phyloP scores from a whole-genome alignment of 2,888 invertebrate species.

The Tricholauxania praeusta region DNA sequence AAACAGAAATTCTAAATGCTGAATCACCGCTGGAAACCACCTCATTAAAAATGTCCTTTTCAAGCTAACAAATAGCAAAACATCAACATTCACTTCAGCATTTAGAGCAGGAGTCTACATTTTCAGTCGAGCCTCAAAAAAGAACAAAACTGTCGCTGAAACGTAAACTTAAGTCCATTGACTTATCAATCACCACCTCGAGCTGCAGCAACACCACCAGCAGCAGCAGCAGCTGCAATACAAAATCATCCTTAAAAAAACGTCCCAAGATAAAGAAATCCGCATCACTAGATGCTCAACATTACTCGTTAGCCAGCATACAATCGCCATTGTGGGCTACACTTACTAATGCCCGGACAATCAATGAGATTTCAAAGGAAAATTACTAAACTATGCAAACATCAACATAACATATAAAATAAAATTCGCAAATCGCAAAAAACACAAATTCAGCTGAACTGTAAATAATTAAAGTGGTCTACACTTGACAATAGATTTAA shows the following conservation, averaged over 20 bases:
- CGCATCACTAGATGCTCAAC: slow-evolving; percentile 58
- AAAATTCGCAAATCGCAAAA: background rate
- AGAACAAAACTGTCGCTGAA: slow-evolving; percentile 36
- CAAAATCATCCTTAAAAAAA: slow-evolving; percentile 13
- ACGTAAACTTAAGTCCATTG: slow-evolving; percentile 11
- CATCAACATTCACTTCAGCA: slow-evolving; percentile 17
- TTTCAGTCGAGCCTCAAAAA: slow-evolving; percentile 19
- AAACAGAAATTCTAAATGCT: slow-evolving; percentile 66
- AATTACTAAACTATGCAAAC: slow-evolving; percentile 41
- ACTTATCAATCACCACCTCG: slow-evolving; percentile 14
- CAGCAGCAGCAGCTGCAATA: slow-evolving; percentile 27
- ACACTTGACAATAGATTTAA: slow-evolving; percentile 7
- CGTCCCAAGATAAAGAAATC: slow-evolving; percentile 54
- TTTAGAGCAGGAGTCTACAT: slow-evolving; percentile 10
- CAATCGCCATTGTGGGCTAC: slow-evolving; percentile 87
- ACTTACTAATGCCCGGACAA: slow-evolving; percentile 78
- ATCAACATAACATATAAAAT: background rate
- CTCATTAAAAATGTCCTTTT: slow-evolving; percentile 61
- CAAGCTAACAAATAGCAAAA: slow-evolving; percentile 62
- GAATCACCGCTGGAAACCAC: slow-evolving; percentile 65
- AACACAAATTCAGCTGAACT: background rate
- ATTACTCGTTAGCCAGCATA: slow-evolving; percentile 69
- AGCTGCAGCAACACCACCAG: slow-evolving; percentile 40
- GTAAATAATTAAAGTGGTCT: slow-evolving; percentile 12
- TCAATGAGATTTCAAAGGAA: slow-evolving; percentile 64